phyloP scores from a whole-genome alignment of 2,797 vertebrate species.

The Gymnoscopelus braueri region DNA sequence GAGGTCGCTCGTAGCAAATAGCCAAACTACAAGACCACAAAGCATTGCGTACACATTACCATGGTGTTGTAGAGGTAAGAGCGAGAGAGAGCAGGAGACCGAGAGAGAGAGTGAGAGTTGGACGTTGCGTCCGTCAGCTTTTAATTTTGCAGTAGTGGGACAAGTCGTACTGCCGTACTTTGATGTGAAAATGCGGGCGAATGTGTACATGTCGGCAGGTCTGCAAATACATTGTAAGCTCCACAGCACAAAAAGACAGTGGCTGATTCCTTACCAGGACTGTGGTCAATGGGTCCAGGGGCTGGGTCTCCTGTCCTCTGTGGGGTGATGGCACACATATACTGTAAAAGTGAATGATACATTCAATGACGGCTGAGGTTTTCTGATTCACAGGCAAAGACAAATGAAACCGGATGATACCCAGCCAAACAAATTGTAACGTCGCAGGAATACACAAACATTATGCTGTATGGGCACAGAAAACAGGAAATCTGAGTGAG shows the following conservation, averaged over 20 bases:
- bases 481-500: not conserved
- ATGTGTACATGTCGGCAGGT: too few relatives aligned
- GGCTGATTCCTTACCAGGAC: slow-evolving; percentile 86
- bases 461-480: not conserved
- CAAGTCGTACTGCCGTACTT: too few relatives aligned
- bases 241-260: not conserved
- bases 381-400: not conserved
- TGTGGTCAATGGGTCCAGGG: slow-evolving; percentile 93
- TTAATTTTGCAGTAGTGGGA: too few relatives aligned
- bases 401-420: not conserved
- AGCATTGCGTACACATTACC: too few relatives aligned
- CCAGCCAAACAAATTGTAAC: not conserved
- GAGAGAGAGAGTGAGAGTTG: too few relatives aligned
- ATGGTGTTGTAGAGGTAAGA: too few relatives aligned
- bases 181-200: too few relatives aligned
- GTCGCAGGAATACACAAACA: not conserved
- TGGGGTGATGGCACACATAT: slow-evolving; percentile 90
- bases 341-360: not conserved
- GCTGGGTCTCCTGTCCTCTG: slow-evolving; percentile 99
- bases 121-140: too few relatives aligned
- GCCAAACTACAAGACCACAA: too few relatives aligned
- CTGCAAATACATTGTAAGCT: too few relatives aligned
- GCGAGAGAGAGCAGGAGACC: too few relatives aligned
- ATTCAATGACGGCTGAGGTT: not conserved
- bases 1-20: too few relatives aligned